Evolutionary conservation across 1,140 invertebrate genomes (phyloP).

Genomic region (Psix sp.): DNA sequence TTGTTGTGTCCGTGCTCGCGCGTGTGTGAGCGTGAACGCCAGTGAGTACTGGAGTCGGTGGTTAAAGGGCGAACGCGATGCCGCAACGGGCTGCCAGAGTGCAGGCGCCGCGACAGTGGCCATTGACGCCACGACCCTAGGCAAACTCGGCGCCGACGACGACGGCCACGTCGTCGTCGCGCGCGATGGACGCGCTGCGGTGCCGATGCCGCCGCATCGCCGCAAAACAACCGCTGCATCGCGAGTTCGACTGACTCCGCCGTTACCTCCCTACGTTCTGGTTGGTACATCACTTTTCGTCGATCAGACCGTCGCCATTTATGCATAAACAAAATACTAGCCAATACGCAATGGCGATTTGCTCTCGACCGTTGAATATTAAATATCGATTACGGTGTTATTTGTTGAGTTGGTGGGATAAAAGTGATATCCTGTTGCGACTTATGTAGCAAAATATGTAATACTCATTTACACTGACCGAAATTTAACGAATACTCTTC

Average conservation of each 20-base stretch:
- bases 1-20: no score
- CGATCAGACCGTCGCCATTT: neutral
- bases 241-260: slow-evolving; percentile 9
- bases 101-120: slow-evolving; percentile 25
- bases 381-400: no score
- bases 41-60: neutral
- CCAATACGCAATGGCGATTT: neutral
- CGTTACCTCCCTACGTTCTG: slow-evolving; percentile 8
- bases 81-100: slow-evolving; percentile 8
- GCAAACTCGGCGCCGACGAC: slow-evolving; percentile 15
- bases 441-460: no score
- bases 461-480: no score
- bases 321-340: no score
- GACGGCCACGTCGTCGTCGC: slow-evolving; percentile 19
- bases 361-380: no score
- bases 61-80: neutral
- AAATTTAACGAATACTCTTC: no score
- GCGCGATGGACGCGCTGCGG: slow-evolving; percentile 50
- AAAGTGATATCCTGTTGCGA: no score
- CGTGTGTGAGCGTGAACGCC: neutral
- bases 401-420: no score
- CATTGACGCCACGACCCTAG: slow-evolving; percentile 44
- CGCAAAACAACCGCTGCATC: slow-evolving; percentile 14
- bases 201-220: slow-evolving; percentile 25
- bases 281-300: neutral